Base-by-base conservation (phyloP, 2,113 vertebrate genomes). In the Myotis davidii region DNA sequence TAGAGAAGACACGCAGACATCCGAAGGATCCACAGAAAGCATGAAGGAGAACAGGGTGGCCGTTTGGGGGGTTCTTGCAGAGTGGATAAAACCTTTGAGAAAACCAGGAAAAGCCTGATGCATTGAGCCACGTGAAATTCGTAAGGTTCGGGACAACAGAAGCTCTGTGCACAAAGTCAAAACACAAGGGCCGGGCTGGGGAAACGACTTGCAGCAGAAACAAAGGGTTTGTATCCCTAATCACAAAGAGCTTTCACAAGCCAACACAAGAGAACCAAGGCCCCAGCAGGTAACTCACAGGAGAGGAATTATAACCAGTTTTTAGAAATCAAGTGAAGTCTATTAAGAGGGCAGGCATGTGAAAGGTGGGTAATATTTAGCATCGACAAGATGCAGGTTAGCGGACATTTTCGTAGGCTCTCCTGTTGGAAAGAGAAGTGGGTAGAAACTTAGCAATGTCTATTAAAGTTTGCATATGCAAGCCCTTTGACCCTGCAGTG, bases 171-270 rank as follows among this genome's bases (percentile, higher is more conserved):
- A 78, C 61, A 70, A 85, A 94, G 37, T 65, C 73, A 88, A 88
- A 94, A 85, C 74, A 88, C 77, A 86, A 88, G 88, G 81, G 56
- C 59, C 78, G 90, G 65, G 61, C 77, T 76, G 56, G 79, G 77
- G 23, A 20, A 94, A 90, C 92, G 78, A 90, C 90, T 64, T 85
- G 48, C 69, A 61, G 39, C 73, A 79, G 88, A 90, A 85, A 95
- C 94, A 88, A 94, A 74, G 61, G 69, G 61, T 90, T 85, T 97
- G 82, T 95, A 73, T 95, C 27, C 34, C 54, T 74, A 27, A 67
- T 17, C 79, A 95, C 88, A 89, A 97, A 86, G 97, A 86, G 73
- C 82, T 91, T 96, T 94, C 70, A 91, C 14, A 94, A 93, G 29
- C 81, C 72, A 72, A 48, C 77, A 77, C 69, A 32, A 84, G 34